Evolutionary conservation across 2,797 vertebrate genomes (phyloP), one percentile per base, ranked within the genome.

Genomic region (Corythornis leucogaster): DNA sequence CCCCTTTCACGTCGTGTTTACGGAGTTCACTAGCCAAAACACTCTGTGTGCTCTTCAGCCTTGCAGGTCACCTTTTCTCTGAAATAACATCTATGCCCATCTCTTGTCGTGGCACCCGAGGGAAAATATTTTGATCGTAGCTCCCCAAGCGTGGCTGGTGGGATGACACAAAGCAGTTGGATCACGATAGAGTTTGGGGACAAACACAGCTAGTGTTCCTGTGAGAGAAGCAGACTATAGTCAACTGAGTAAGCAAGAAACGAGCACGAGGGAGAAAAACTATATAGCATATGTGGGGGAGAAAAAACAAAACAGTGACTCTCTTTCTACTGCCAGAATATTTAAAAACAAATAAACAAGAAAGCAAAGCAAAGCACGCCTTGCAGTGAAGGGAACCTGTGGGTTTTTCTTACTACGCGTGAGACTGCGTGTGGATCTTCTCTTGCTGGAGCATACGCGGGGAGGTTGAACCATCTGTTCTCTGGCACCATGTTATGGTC

Each of bases 321-420:
- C 93, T 96, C 35, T 87, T 95, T 89, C 78, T 76, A 31, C 80
- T 96, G 91, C 94, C 94, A 96, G 96, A 92, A 94, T 93, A 93
- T 94, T 92, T 94, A 33, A 95, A 95, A 96, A 95, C 95, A 95
- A 96, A 96, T 92, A 96, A 96, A 96, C 90, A 96, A 83, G 79
- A 89, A 69, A 87, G 57, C 28, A 24, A 76, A 87, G 90, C 81
- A 68, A 92, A 95, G 35, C 81, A 48, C 11, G 84, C 79, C 81
- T 95, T 76, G 89, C 46, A 40, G 22, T 11, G 12, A 82, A n/a
- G 68, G 43, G 71, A 95, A 94, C 95, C 94, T 86, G 77, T 22
- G 77, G 17, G 19, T 79, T 95, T 95, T 76, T 83, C 77, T 42
- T 50, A 1, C 58, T 78, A 1, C 1, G 30, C 2, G 10, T 51